Conservation (phyloP, 2,797 vertebrate species). For the Darevskia mixta region DNA sequence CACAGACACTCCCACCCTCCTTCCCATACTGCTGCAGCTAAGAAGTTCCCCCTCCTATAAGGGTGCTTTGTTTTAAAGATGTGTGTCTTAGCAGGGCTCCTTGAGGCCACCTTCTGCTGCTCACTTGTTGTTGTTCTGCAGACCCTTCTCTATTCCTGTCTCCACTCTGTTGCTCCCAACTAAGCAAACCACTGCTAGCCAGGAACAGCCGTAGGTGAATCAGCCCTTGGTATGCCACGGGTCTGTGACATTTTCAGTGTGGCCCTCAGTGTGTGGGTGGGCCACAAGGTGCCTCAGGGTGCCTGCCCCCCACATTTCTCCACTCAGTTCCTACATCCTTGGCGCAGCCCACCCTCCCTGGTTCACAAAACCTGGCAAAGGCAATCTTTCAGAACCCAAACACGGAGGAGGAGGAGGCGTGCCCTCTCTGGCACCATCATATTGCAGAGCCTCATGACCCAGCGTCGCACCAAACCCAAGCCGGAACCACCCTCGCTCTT, state of each 20-base stretch:
- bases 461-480: neutral
- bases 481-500: neutral
- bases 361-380: neutral
- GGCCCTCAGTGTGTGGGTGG: neutral
- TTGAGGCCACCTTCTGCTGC: neutral
- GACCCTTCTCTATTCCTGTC: no score
- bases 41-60: accelerated
- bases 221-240: neutral
- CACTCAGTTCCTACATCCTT: neutral
- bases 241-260: neutral
- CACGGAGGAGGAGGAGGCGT: neutral
- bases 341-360: no score
- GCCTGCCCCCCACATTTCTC: no score
- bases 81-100: no score
- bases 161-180: neutral
- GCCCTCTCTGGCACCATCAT: no score
- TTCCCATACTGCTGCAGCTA: neutral
- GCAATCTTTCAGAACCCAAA: no score
- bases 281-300: neutral
- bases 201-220: neutral
- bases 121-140: neutral
- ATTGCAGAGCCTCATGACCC: neutral
- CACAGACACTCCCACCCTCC: neutral
- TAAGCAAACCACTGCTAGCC: neutral
- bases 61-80: neutral